Evolutionary conservation across 2,888 invertebrate genomes (phyloP), one percentile per base, ranked within the genome.

Genomic region (Eupithecia subfuscata): DNA sequence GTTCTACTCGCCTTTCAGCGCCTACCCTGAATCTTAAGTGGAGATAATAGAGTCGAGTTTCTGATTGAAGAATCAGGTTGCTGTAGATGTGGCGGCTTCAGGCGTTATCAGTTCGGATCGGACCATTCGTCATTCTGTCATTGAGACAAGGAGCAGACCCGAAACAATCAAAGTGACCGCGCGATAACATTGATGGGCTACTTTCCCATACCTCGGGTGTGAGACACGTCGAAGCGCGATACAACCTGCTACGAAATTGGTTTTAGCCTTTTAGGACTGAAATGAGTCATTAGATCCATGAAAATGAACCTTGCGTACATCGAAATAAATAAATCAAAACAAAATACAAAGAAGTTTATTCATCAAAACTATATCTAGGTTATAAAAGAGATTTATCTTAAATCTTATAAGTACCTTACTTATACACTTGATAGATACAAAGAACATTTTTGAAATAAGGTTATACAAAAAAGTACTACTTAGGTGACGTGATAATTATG

Each of bases 91-190:
- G 70, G 64, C 69, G 67, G 73, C 71, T 74, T 75, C 76, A 77
- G 78, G 75, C 70, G 73, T 75, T 91, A 94, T 93, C 94, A 85
- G 89, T 84, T 87, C 86, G 87, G 90, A 94, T 94, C 93, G 86
- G 88, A 85, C 89, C 92, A 95, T 95, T 93, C 94, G 94, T 95
- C 94, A 91, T 94, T 86, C 94, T 95, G 94, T 95, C 94, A 94
- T 77, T 83, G 87, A 82, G 88, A 91, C 93, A 92, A 91, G 88
- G 89, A 68, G 68, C 43, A 43, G 68, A 43, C 86, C 86, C 88
- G 91, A 89, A 90, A 91, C 89, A 91, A 90, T 94, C 94, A 94
- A 94, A 93, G 92, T 90, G 86, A 87, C 94, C 94, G 94, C 93
- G 83, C 86, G 93, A 94, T 94, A 94, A 90, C 90, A 85, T 86